Evolutionary conservation across 2,888 invertebrate genomes (phyloP).

Genomic region (Pollenia griseotomentosa): DNA sequence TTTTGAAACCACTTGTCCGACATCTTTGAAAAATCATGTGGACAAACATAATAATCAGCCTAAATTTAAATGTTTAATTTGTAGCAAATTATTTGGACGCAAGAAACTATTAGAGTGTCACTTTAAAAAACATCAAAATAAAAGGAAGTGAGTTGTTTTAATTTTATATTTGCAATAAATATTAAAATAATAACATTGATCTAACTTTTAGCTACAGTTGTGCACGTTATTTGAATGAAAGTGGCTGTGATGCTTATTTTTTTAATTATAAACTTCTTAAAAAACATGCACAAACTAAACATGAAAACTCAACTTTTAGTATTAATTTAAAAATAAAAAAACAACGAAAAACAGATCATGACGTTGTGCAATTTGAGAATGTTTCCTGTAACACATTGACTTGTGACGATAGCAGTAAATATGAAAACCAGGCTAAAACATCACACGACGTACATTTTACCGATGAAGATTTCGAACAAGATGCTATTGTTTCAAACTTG

Average conservation of each 20-base stretch:
- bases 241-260: conserved; percentile 69
- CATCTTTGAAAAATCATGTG: conserved; percentile 80
- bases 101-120: conserved; percentile 79
- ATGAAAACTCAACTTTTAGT: conserved; percentile 26
- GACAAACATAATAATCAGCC: conserved; percentile 79
- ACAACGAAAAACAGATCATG: neutral
- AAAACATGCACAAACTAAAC: conserved; percentile 71
- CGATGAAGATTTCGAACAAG: conserved; percentile 6
- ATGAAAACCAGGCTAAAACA: neutral
- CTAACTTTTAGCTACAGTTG: conserved; percentile 55
- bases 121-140: conserved; percentile 77
- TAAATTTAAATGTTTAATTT: conserved; percentile 79
- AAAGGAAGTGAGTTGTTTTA: conserved; percentile 75
- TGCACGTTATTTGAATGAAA: conserved; percentile 45
- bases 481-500: conserved; percentile 14
- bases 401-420: neutral
- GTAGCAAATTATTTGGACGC: conserved; percentile 79
- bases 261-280: conserved; percentile 65
- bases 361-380: conserved; percentile 14
- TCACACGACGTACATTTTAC: neutral
- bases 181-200: neutral
- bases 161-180: neutral
- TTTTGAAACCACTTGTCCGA: conserved; percentile 79
- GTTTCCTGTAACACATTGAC: conserved; percentile 5
- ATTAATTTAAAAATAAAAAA: conserved; percentile 2